These are phyloP conservation scores for Drosophila niveifrons DNA, from an alignment of 2,888 invertebrate species.

Conservation along the genomic window DNA sequence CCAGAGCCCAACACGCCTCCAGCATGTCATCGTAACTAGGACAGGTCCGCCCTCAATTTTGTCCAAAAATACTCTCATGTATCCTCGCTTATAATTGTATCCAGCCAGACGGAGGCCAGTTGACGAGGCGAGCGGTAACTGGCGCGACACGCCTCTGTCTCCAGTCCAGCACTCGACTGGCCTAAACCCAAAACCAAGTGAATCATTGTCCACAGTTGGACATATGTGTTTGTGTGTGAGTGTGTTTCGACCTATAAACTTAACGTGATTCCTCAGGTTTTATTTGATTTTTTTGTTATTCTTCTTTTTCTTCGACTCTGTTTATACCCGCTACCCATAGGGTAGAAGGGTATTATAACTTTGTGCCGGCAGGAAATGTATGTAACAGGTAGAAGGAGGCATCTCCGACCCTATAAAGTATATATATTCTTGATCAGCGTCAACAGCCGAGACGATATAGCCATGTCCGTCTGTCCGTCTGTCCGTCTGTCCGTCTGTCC, in stretches of 20 bases:
- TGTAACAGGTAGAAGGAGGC: too few species aligned
- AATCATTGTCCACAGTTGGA: conserved; percentile 50
- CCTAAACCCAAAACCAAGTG: conserved; percentile 50
- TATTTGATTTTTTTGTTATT: conserved; percentile 1
- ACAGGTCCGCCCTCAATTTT: conserved; percentile 7
- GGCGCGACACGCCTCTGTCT: conserved; percentile 84
- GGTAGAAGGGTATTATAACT: too few species aligned
- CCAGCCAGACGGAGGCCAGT: conserved; percentile 46
- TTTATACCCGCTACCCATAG: too few species aligned
- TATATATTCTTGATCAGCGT: too few species aligned
- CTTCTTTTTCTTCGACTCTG: neutral
- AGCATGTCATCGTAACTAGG: conserved; percentile 47
- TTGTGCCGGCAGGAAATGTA: too few species aligned
- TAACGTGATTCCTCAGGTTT: conserved; percentile 53
- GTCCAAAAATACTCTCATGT: conserved; percentile 21
- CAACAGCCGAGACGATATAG: too few species aligned
- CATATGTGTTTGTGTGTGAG: conserved; percentile 15
- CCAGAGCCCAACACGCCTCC: conserved; percentile 40
- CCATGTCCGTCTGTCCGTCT: too few species aligned
- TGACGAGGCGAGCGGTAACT: conserved; percentile 63
- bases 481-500: too few species aligned
- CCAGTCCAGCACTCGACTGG: conserved; percentile 70
- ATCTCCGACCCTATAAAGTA: too few species aligned
- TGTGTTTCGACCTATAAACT: conserved; percentile 64
- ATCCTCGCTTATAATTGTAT: conserved; percentile 39